Evolutionary conservation across 2,888 invertebrate genomes (phyloP), one percentile per base, ranked within the genome.

Genomic region (Protodeltote pygarga): DNA sequence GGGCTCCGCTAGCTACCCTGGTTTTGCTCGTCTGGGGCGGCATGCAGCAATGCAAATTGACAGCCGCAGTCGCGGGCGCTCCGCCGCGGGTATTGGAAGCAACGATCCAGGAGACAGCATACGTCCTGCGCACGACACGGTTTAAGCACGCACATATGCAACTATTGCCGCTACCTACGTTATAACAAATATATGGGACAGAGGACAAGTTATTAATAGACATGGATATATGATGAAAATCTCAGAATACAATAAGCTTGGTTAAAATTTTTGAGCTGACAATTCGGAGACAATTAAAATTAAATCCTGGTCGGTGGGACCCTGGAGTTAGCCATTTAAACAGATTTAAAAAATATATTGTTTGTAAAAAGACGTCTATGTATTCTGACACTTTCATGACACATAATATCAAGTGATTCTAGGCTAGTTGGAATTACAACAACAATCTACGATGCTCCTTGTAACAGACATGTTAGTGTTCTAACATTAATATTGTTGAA

Each of bases 41-140:
- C 95, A 93, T 97, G 97, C 82, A 97, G 95, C 82, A 97, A 93
- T 79, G 97, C 97, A 92, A 97, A 97, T 92, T 97, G 96, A 93
- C 97, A 97, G 92, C 96, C 96, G 87, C 97, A 97, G 89, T 97
- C 97, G 84, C 97, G 95, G 70, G 95, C 94, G 85, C 94, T 93
- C 84, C 95, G 94, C 77, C 96, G 94, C 71, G 96, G 95, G 89
- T 95, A 96, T 93, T 95, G 95, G 94, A 97, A 97, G 94, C 97
- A 97, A 92, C 95, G 95, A 92, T 96, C 96, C 94, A 97, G 95
- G 72, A 96, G 93, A 88, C 97, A 96, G 95, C 96, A 97, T 85
- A 96, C 96, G 92, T 96, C 95, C 94, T 95, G 92, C 93, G 92
- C 85, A 87, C 85, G 85, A 87, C 79, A 88, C 79, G 74, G 76